A percentile compares a stretch with the other conserved stretches of the same genome.
Evolutionary conservation across 2,888 invertebrate species (phyloP).

Genomic region (Empis stercorea): DNA sequence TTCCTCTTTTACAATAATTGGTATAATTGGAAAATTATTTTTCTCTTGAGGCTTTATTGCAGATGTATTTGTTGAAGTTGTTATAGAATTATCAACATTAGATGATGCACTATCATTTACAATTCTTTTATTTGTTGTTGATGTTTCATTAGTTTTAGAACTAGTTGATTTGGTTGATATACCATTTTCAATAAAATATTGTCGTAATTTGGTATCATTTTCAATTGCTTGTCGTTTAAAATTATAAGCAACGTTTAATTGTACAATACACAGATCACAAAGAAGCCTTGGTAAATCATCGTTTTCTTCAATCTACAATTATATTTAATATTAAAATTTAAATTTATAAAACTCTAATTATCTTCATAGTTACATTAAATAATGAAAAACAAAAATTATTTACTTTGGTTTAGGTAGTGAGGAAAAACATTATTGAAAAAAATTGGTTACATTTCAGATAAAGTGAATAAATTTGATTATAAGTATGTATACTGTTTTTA

Average conservation of each 20-base stretch:
- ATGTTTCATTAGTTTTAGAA: background rate
- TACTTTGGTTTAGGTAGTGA: too few species aligned
- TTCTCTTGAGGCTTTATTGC: background rate
- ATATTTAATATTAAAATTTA: background rate
- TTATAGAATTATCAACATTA: background rate
- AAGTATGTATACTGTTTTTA: background rate
- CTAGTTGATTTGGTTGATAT: constrained; percentile 1
- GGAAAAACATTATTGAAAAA: too few species aligned
- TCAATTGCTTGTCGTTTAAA: constrained; percentile 16
- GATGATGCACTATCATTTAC: too few species aligned
- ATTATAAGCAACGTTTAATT: constrained; percentile 17
- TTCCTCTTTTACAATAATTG: constrained; percentile 10
- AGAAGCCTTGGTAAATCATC: constrained; percentile 15
- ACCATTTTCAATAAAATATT: constrained; percentile 18
- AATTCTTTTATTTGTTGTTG: background rate
- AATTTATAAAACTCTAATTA: background rate
- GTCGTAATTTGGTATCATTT: constrained; percentile 15
- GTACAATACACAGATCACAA: constrained; percentile 17
- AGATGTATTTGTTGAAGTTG: background rate
- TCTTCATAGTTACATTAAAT: background rate
- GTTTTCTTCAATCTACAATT: constrained; percentile 15
- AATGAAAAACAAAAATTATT: background rate
- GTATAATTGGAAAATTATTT: constrained; percentile 6
- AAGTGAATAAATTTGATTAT: too few species aligned
- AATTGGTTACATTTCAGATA: too few species aligned